Conservation (phyloP, 2,113 vertebrate species). For the Forbesichthys agassizii region DNA sequence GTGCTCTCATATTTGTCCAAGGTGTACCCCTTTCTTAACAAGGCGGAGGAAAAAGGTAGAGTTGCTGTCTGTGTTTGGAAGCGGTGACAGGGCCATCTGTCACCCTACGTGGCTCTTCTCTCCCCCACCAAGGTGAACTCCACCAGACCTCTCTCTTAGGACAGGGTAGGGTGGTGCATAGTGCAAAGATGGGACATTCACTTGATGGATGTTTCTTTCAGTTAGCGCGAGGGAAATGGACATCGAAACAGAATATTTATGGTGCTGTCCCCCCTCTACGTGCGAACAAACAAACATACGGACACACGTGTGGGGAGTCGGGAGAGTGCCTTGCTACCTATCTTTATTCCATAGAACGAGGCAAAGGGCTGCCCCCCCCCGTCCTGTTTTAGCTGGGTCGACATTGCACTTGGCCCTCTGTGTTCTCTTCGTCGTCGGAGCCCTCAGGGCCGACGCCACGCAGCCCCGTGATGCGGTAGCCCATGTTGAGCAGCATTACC, state of each 20-base stretch:
- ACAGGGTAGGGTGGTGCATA: constrained; percentile 63
- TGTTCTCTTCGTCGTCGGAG: constrained; percentile 93
- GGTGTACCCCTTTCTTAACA: constrained; percentile 11
- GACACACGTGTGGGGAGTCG: constrained; percentile 55
- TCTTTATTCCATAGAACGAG: constrained; percentile 56
- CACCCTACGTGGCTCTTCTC: constrained; percentile 50
- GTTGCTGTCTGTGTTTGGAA: constrained; percentile 50
- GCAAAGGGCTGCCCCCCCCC: neutral
- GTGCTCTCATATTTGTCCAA: constrained; percentile 44
- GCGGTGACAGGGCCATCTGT: constrained; percentile 50
- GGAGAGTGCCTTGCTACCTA: constrained; percentile 52
- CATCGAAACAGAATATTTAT: constrained; percentile 49
- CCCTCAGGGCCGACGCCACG: constrained; percentile 85
- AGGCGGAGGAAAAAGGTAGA: constrained; percentile 36
- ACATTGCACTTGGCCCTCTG: constrained; percentile 96
- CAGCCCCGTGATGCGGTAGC: constrained; percentile 96
- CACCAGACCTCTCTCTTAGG: constrained; percentile 51
- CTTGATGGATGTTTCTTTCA: constrained; percentile 54
- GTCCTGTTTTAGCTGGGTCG: constrained; percentile 87
- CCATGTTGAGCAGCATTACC: constrained; percentile 99
- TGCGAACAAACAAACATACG: constrained; percentile 37
- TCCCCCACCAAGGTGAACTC: constrained; percentile 51
- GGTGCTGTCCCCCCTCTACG: constrained; percentile 38
- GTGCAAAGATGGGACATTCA: constrained; percentile 70
- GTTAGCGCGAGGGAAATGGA: constrained; percentile 37